These are phyloP conservation scores for Dryobota labecula DNA, from an alignment of 2,888 invertebrate genomes.

Conservation along the genomic window DNA sequence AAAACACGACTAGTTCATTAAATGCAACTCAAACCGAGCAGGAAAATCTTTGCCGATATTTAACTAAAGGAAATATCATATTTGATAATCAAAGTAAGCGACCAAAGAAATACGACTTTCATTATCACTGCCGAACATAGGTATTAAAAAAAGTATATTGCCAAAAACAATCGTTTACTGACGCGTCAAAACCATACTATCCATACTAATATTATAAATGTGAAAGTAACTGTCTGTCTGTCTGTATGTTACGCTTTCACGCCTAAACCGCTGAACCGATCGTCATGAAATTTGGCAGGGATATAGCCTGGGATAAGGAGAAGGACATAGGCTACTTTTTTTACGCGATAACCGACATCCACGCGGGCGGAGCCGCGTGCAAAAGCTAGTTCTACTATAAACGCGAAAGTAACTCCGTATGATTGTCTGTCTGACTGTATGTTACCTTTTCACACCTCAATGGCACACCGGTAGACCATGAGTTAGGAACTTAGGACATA, in stretches of 20 bases:
- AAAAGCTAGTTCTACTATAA: too few species aligned
- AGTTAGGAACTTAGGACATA: neutral
- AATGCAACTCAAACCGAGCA: constrained; percentile 12
- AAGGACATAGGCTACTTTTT: too few species aligned
- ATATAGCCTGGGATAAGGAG: too few species aligned
- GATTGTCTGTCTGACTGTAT: too few species aligned
- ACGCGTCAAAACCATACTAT: neutral
- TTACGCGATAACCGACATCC: too few species aligned
- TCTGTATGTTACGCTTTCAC: neutral
- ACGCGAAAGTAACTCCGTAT: too few species aligned
- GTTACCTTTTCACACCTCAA: neutral
- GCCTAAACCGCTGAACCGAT: too few species aligned
- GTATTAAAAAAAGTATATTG: too few species aligned
- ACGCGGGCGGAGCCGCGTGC: too few species aligned
- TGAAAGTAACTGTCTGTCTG: too few species aligned
- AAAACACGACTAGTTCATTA: constrained; percentile 25
- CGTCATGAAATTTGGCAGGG: too few species aligned
- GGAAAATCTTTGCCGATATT: constrained; percentile 7
- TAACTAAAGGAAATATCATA: constrained; percentile 3
- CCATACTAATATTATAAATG: neutral
- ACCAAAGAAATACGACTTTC: neutral
- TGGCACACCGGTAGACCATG: neutral
- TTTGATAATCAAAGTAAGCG: neutral
- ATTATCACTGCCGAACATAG: neutral
- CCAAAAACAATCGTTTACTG: neutral